These are phyloP conservation scores for Thalassarche chlororhynchos DNA, from an alignment of 2,113 vertebrate species.

Conservation along the genomic window DNA sequence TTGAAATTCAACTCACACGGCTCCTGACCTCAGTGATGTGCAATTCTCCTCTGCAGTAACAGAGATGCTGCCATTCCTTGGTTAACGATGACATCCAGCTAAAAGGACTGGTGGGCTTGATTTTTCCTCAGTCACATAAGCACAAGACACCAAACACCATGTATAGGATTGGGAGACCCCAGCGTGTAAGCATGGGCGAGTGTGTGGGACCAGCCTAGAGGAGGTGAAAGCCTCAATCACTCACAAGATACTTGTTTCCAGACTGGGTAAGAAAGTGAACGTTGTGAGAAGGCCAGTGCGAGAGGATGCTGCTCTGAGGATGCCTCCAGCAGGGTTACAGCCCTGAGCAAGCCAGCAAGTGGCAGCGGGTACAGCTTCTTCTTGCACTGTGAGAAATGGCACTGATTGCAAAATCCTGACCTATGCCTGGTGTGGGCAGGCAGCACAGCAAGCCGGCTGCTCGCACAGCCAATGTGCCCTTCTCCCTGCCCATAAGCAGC, in stretches of 20 bases:
- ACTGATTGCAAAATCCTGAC: background rate
- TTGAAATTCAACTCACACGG: background rate
- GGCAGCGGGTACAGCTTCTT: background rate
- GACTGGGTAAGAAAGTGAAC: background rate
- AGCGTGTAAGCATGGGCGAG: accelerated
- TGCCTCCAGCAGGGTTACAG: background rate
- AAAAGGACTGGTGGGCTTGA: background rate
- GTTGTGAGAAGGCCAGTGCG: background rate
- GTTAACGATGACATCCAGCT: background rate
- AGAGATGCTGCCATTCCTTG: background rate
- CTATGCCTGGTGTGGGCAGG: background rate
- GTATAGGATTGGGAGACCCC: accelerated
- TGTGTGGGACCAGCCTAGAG: background rate
- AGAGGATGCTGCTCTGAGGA: background rate
- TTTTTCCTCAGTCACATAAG: background rate
- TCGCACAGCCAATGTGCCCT: accelerated
- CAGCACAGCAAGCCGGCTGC: background rate
- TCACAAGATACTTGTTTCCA: background rate
- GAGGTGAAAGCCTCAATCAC: background rate
- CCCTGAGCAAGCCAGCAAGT: background rate
- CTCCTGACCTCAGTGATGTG: background rate
- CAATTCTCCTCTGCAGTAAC: background rate
- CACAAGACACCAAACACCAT: background rate
- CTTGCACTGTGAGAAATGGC: background rate
- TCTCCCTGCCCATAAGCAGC: background rate